Base-by-base conservation (phyloP, 2,113 vertebrate genomes). In the Cinclus cinclus region DNA sequence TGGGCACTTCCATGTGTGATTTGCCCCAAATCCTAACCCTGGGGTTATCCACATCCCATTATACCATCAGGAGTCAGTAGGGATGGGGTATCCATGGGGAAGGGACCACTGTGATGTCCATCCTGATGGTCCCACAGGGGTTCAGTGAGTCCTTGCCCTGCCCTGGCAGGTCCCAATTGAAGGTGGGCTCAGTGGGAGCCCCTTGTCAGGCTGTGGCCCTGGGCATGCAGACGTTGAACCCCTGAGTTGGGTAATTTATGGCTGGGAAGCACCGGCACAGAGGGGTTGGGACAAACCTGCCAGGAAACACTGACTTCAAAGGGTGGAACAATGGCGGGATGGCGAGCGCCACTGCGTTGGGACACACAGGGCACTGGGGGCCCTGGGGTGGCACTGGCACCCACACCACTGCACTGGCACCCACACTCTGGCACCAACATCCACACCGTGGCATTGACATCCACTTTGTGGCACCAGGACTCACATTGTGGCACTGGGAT, bases 271-370 rank as follows among this genome's bases (percentile, higher is more conserved):
- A 7, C 3, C 18, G 23, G 85, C 10, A 7, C 70, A 71, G 91
- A 42, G 14, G 62, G 91, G 78, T 75, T 1, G 47, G 70, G 92
- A 64, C 80, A 92, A 95, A 95, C 37, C 39, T 21, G 10, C 42
- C 96, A 93, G 94, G 94, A 94, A 94, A 78, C 56, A 19, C n/a
- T 8, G 11, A 79, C 92, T 90, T 94, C 95, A 96, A 96, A 95
- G 93, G 62, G 50, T 5, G 30, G 88, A 59, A 82, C 85, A 90
- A 75, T 25, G 49, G 59, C 0, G 11, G 84, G 81, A 89, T 9
- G 71, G 63, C 0, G 6, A 63, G 25, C 0, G 21, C 41, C 21
- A 47, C 70, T 1, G 3, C 47, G 2, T 55, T 18, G 74, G 39
- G 74, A 39, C 55, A n/a, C 46, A 5, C 55, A 3, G 53, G 55